These are phyloP conservation scores for Tapirus terrestris DNA, from an alignment of 2,113 vertebrate genomes.

Conservation along the genomic window DNA sequence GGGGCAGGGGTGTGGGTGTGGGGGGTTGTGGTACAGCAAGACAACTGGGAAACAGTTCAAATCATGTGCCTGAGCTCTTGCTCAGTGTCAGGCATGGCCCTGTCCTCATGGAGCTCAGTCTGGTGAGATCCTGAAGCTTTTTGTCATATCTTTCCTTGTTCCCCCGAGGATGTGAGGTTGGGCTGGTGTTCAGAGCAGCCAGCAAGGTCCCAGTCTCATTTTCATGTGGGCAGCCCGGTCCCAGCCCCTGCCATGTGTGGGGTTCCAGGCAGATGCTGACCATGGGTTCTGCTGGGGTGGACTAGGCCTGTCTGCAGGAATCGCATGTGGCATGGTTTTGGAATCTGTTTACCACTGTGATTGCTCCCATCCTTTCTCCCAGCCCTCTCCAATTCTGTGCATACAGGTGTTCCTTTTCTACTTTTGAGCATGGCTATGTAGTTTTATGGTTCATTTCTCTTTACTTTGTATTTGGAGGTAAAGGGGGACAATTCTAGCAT, in stretches of 20 bases:
- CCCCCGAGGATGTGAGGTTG: background rate
- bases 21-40: no score
- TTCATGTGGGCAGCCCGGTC: background rate
- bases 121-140: background rate
- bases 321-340: background rate
- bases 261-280: background rate
- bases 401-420: background rate
- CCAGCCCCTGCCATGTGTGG: no score
- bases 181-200: background rate
- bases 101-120: background rate
- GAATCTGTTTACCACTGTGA: background rate
- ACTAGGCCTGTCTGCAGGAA: background rate
- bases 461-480: background rate
- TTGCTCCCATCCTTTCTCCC: background rate
- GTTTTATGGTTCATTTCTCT: background rate
- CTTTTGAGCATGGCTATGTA: background rate
- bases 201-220: background rate
- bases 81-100: background rate
- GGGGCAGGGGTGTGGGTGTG: background rate
- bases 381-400: background rate
- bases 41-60: background rate
- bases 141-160: background rate
- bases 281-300: background rate
- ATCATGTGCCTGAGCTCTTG: accelerated
- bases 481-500: background rate